Evolutionary conservation across 1,140 invertebrate genomes (phyloP), one percentile per base, ranked within the genome.

Genomic region (Drosophila bifasciata): DNA sequence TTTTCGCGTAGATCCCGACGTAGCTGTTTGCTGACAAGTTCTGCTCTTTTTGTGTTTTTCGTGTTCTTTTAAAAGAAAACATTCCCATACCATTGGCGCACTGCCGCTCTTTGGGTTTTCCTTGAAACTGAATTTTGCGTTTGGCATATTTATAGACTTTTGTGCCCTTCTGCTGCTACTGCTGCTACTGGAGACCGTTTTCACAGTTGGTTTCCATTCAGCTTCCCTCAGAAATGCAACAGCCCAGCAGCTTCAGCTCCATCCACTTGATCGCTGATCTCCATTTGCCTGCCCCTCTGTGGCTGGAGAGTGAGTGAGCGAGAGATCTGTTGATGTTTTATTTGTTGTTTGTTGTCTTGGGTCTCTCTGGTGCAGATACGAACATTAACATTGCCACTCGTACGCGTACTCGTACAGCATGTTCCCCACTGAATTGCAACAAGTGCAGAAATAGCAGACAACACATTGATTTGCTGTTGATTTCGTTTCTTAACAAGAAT

Each of bases 141-240:
- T n/a, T 51, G 21, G 44, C 41, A 32, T 81, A 81, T 81, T 81
- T 81, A 60, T 81, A 81, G 78, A 67, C 50, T 15, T 7, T 46
- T 28, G 28, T 41, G 16, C 62, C 41, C 25, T 46, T 46, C 21
- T 48, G 41, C 41, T 16, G 7, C 15, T 44, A 15, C 15, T 43
- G 15, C 61, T 68, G 68, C 48, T 62, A 48, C 68, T 53, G 68
- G 56, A 55, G 53, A 68, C 72, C 78, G 73, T 83, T 81, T 83
- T 83, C 79, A 81, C 79, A 81, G 79, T 81, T 81, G 79, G 59
- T 50, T 83, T 78, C 79, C 32, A 66, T 78, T 83, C 74, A 78
- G 39, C 41, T 44, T 50, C 36, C 59, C 59, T 23, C n/a, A 25
- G 32, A 52, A 61, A 61, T 40, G 60, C 60, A 25, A 9, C 28